A percentile compares a stretch with the other conserved stretches of the same genome.
Evolutionary conservation across 2,888 invertebrate genomes (phyloP).

Genomic region (Chrysomela aeneicollis): DNA sequence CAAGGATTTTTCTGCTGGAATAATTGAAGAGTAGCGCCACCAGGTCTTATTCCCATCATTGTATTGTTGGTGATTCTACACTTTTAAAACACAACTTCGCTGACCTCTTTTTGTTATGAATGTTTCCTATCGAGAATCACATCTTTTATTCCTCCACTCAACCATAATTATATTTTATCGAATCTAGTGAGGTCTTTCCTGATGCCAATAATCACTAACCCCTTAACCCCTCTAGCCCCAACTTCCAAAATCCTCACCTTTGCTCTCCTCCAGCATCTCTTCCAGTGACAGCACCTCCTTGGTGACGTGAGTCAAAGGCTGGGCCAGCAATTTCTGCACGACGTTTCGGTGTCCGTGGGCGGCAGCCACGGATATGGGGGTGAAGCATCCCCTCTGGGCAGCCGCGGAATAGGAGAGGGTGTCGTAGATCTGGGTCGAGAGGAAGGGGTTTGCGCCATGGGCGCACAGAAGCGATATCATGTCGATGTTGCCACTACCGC

Average conservation of each 20-base stretch:
- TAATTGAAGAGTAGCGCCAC: too few species aligned
- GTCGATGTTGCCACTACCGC: slow-evolving; percentile 82
- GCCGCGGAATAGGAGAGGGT: slow-evolving; percentile 86
- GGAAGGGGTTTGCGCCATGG: slow-evolving; percentile 88
- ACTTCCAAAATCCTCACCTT: background rate
- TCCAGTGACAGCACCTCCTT: slow-evolving; percentile 85
- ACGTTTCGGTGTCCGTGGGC: slow-evolving; percentile 85
- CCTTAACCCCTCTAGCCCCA: too few species aligned
- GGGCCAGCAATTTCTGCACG: slow-evolving; percentile 79
- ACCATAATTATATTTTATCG: too few species aligned
- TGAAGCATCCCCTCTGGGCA: slow-evolving; percentile 86
- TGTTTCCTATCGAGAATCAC: too few species aligned
- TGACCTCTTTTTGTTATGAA: too few species aligned
- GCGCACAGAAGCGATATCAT: slow-evolving; percentile 81
- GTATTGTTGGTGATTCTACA: too few species aligned
- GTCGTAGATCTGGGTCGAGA: slow-evolving; percentile 84
- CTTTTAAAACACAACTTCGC: too few species aligned
- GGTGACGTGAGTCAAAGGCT: slow-evolving; percentile 72
- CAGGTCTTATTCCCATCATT: too few species aligned
- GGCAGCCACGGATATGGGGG: slow-evolving; percentile 89
- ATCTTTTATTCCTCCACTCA: too few species aligned
- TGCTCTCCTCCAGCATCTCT: slow-evolving; percentile 90
- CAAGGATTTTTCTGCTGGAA: too few species aligned
- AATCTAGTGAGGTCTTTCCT: too few species aligned
- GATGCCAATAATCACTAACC: too few species aligned